phyloP scores from a whole-genome alignment of 1,140 invertebrate species.

The Dendrolimus kikuchii region DNA sequence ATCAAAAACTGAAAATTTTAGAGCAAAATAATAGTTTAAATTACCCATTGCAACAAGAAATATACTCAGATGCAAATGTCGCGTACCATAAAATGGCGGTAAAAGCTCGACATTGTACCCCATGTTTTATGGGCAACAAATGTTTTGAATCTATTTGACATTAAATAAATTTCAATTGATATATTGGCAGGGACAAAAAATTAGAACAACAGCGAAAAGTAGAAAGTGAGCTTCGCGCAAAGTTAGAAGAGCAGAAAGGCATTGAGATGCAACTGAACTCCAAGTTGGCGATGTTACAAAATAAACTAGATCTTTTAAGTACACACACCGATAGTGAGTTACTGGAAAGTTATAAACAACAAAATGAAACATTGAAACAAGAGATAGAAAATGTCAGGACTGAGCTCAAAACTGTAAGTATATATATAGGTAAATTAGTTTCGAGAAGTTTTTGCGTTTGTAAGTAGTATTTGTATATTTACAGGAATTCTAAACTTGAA shows the following conservation, averaged over 20 bases:
- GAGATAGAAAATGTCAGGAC: constrained; percentile 40
- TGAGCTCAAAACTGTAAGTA: constrained; percentile 50
- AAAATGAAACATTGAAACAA: constrained; percentile 38
- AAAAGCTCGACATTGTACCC: too few relatives aligned
- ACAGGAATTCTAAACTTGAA: too few relatives aligned
- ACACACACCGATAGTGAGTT: constrained; percentile 40
- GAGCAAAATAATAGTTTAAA: too few relatives aligned
- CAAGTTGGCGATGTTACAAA: constrained; percentile 44
- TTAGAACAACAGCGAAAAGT: constrained; percentile 49
- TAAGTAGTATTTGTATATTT: too few relatives aligned
- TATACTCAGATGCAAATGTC: too few relatives aligned
- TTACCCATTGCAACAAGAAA: too few relatives aligned
- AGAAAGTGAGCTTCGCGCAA: constrained; percentile 44
- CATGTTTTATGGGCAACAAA: not conserved
- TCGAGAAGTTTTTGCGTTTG: too few relatives aligned
- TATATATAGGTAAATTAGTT: not conserved
- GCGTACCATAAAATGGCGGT: too few relatives aligned
- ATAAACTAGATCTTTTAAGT: constrained; percentile 47
- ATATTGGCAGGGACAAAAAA: constrained; percentile 41
- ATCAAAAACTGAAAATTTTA: too few relatives aligned
- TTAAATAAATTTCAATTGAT: not conserved
- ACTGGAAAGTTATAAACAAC: constrained; percentile 40
- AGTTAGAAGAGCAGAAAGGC: constrained; percentile 55
- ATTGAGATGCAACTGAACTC: constrained; percentile 53
- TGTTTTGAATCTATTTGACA: not conserved